These are phyloP conservation scores for Tonatia bakeri DNA, from an alignment of 2,113 vertebrate genomes.

Conservation along the genomic window DNA sequence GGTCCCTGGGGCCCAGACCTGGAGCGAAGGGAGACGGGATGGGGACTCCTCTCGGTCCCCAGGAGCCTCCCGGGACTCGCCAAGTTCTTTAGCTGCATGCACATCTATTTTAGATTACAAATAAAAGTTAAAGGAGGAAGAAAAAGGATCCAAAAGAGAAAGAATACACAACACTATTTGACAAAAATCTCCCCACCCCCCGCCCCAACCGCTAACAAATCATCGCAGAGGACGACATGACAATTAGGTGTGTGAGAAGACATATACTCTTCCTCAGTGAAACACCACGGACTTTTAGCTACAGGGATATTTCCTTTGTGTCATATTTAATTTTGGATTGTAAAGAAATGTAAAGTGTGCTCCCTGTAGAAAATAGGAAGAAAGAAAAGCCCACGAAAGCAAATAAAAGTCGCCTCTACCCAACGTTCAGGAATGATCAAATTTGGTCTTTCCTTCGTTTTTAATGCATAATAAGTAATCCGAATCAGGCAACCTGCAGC, in stretches of 20 bases:
- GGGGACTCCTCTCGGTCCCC: background rate
- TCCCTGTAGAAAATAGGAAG: background rate
- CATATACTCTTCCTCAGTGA: background rate
- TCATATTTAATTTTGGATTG: background rate
- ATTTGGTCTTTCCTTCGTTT: background rate
- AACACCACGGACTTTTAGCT: background rate
- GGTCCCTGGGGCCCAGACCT: background rate
- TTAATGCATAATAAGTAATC: background rate
- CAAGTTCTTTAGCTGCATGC: background rate
- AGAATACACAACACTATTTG: background rate
- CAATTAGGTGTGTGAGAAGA: background rate
- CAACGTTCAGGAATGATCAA: background rate
- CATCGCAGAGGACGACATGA: background rate
- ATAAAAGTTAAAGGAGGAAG: background rate
- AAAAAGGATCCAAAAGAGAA: background rate
- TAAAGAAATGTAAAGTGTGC: background rate
- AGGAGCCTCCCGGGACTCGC: background rate
- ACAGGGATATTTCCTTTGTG: background rate
- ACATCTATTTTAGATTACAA: background rate
- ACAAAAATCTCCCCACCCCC: background rate
- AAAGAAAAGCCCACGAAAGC: background rate
- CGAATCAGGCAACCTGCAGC: background rate
- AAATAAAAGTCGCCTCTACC: background rate
- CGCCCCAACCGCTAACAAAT: background rate
- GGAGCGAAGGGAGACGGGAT: background rate